These are phyloP conservation scores for Otus scops DNA, from an alignment of 2,797 vertebrate genomes.

Conservation along the genomic window DNA sequence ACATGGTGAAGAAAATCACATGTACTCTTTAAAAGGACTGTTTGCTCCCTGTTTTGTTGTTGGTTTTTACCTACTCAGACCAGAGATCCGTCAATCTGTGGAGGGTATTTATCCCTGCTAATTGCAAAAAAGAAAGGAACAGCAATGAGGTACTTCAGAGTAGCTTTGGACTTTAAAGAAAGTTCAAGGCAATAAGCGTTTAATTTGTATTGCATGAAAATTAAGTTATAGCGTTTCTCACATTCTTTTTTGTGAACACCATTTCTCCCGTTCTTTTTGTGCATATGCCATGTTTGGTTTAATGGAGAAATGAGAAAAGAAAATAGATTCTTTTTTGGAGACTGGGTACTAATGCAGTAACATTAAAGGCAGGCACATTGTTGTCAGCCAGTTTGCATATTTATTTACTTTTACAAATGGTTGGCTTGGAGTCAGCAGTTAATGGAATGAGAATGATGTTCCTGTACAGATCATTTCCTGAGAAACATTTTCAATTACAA, in stretches of 20 bases:
- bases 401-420: constrained; percentile 80
- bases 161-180: constrained; percentile 45
- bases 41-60: neutral
- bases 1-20: neutral
- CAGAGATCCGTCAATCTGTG: neutral
- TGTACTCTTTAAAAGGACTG: neutral
- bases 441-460: constrained; percentile 80
- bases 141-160: neutral
- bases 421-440: constrained; percentile 80
- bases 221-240: constrained; percentile 26
- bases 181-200: constrained; percentile 31
- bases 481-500: constrained; percentile 80
- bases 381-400: constrained; percentile 73
- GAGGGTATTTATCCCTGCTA: neutral
- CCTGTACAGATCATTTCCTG: constrained; percentile 79
- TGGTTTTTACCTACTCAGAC: neutral
- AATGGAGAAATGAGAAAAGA: constrained; percentile 68
- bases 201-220: constrained; percentile 54
- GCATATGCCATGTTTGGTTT: constrained; percentile 61
- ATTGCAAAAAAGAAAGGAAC: neutral
- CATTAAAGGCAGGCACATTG: constrained; percentile 65
- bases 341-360: constrained; percentile 70
- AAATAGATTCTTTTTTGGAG: constrained; percentile 67
- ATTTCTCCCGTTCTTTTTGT: constrained; percentile 52
- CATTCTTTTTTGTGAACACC: neutral